A percentile compares a stretch with the other conserved stretches of the same genome.
phyloP scores from a whole-genome alignment of 2,888 invertebrate genomes.

The Osedax fenrisi region DNA sequence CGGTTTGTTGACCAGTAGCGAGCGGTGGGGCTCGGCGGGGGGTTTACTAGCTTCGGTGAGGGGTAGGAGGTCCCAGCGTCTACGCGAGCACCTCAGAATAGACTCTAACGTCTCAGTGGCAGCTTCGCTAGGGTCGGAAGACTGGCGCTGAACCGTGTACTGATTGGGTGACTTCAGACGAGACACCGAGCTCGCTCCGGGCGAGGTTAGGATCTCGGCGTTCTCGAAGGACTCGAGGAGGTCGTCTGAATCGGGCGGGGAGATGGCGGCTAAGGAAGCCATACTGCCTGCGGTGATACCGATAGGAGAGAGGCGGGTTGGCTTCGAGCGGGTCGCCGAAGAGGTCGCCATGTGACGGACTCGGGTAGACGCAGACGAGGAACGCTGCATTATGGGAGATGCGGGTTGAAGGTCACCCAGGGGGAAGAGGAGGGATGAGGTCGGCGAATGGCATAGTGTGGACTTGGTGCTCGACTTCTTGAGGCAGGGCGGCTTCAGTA shows the following conservation, averaged over 20 bases:
- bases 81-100: constrained; percentile 11
- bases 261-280: not conserved
- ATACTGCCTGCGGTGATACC: not conserved
- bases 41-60: not conserved
- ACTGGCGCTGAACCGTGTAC: not conserved
- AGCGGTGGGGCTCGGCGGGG: not conserved
- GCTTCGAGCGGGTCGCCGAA: not conserved
- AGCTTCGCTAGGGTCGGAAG: not conserved
- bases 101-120: not conserved
- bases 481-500: not conserved
- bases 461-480: not conserved
- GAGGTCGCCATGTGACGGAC: not conserved
- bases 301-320: not conserved
- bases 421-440: constrained; percentile 26
- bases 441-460: not conserved
- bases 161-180: not conserved
- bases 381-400: too few relatives aligned
- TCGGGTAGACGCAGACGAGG: not conserved
- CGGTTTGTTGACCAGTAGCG: not conserved
- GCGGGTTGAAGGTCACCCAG: constrained; percentile 23
- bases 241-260: not conserved
- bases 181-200: too few relatives aligned
- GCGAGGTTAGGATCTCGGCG: not conserved
- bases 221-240: not conserved
- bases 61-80: constrained; percentile 23